Evolutionary conservation across 2,888 invertebrate genomes (phyloP), one percentile per base, ranked within the genome.

Genomic region (Amaurobius ferox): DNA sequence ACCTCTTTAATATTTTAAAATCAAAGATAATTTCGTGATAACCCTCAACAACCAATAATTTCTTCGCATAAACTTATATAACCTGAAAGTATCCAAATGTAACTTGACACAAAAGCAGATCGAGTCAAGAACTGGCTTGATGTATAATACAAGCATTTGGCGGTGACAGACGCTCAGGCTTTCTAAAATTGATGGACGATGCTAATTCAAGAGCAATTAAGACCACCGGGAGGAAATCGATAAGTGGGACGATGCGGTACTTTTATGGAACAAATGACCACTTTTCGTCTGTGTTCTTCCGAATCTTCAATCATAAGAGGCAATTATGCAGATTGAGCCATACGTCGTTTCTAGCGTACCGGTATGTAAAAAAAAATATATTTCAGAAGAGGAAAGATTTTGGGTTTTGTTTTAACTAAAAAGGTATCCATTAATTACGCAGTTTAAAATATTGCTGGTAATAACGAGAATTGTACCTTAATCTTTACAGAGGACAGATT

Each of bases 131-230:
- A 6, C 9, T 2, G 6, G 44, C 44, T 11, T 16, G 44, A 44
- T 11, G 16, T 44, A 44, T 44, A 44, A 44, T 44, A 44, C 9
- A 55, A 55, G 23, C 55, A 23, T 55, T 55, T 55, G 55, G 23
- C 23, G 55, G 5, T 23, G 55, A 11, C 55, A 11, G 5, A 5
- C 23, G 5, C 23, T 23, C 5, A 55, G 23, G 3, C 5, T 23
- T 6, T 19, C n/a, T 19, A 55, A 55, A 55, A 55, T 6, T 55
- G 55, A 55, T 55, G 23, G 1, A 23, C 23, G 11, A 55, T 55
- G 55, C 19, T 23, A 23, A 55, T 55, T 55, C 19, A 55, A 55
- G 23, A 55, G 55, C 23, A 55, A 55, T 55, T 55, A 55, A 55
- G 55, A 55, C 19, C 55, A 55, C 5, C 16, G 6, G 44, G 16